Base-by-base conservation (phyloP, 1,140 invertebrate species). In the Maconellicoccus hirsutus region DNA sequence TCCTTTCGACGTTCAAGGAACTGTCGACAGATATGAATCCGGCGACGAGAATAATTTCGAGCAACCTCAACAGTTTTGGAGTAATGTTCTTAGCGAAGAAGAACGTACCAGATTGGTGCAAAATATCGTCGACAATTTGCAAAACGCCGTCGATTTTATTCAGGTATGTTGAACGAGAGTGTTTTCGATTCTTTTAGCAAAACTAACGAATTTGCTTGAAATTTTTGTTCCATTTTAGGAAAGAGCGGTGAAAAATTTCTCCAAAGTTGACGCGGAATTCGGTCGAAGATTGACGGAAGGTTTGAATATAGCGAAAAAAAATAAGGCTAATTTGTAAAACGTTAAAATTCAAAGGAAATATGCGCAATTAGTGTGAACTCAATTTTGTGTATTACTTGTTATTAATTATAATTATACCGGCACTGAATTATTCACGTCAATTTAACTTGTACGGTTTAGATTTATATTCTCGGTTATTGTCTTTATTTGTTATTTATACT, bases 1-100 rank as follows among this genome's bases (percentile, higher is more conserved):
- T 16, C 75, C 75, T 14, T 81, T 76, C 59, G 69, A 71, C 33
- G 69, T 79, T n/a, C 72, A 78, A 72, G 86, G 83, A 25, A 83
- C 86, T 75, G 83, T 86, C 22, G 74, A 61, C 3, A 78, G 94
- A 69, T 91, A 89, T 78, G 90, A 96, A 74, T 87, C 86, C 52
- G 86, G 85, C 1, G 86, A 93, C 76, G 93, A 95, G 74, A 94
- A 98, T 76, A 96, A 98, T 79, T 98, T 87, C 79, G 83, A 85
- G 0, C 96, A 99, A 81, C 86, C 87, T 0, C 85, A 83, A 12
- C 76, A 80, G 8, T 96, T 98, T 80, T 98, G 89, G 84, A 85
- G 84, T 25, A 87, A 92, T 74, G 87, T 90, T 0, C 82, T 98
- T 71, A 85, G 87, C 73, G 83, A 86, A 21, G 86, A 84, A 1